phyloP scores from a whole-genome alignment of 92 coral and sea anemone species.

The Blastomussa wellsi region DNA sequence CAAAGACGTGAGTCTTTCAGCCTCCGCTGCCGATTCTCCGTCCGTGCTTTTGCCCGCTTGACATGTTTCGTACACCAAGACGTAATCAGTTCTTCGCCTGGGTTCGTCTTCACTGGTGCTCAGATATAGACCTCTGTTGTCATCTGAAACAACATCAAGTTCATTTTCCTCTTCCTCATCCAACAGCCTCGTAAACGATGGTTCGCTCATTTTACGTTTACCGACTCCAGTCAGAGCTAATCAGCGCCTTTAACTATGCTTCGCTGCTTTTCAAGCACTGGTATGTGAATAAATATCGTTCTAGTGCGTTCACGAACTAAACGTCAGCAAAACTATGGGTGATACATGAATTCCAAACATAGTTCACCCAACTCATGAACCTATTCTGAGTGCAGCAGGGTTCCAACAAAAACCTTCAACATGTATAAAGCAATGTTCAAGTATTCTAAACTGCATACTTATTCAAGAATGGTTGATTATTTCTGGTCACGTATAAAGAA shows the following conservation, averaged over 20 bases:
- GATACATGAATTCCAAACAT: too few species aligned
- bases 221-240: not conserved
- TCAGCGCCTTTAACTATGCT: not conserved
- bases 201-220: not conserved
- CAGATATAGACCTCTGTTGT: not conserved
- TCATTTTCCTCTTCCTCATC: constrained; percentile 16
- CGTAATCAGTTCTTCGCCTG: constrained; percentile 51
- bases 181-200: constrained; percentile 17
- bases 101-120: not conserved
- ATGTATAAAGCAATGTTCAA: too few species aligned
- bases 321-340: not conserved
- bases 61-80: constrained; percentile 56
- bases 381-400: too few species aligned
- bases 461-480: too few species aligned
- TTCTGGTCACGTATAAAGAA: too few species aligned
- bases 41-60: constrained; percentile 50
- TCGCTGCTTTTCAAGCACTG: not conserved
- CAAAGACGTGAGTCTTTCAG: constrained; percentile 28
- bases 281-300: not conserved
- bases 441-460: too few species aligned
- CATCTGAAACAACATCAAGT: not conserved
- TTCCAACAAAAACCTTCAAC: too few species aligned
- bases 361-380: too few species aligned
- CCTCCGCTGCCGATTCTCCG: constrained; percentile 38
- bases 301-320: not conserved